These are phyloP conservation scores for Mantis religiosa DNA, from an alignment of 2,888 invertebrate species.

Conservation along the genomic window DNA sequence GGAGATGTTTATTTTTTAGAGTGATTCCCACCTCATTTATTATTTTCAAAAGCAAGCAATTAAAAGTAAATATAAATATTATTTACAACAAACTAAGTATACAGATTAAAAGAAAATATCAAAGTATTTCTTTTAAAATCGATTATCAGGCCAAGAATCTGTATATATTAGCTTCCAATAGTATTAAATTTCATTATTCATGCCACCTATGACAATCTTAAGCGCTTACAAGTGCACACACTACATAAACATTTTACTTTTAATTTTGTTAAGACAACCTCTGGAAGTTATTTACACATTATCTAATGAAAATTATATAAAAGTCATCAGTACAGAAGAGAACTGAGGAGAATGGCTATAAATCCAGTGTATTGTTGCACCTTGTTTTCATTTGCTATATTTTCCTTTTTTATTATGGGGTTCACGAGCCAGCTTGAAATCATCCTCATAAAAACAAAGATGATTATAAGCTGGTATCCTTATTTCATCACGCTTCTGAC, in stretches of 20 bases:
- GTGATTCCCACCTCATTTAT: background rate
- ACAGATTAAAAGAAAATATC: background rate
- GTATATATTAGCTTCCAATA: background rate
- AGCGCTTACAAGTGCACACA: background rate
- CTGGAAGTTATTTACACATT: background rate
- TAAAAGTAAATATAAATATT: background rate
- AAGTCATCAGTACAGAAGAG: background rate
- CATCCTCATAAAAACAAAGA: background rate
- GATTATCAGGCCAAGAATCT: background rate
- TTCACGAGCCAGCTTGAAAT: background rate
- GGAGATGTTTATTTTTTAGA: background rate
- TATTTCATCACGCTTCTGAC: background rate
- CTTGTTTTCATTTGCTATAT: background rate
- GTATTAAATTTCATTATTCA: background rate
- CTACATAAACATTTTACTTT: background rate
- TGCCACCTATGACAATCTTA: background rate
- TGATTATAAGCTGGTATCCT: background rate
- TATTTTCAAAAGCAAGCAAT: background rate
- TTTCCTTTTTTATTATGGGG: background rate
- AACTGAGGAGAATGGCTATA: background rate
- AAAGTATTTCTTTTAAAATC: background rate
- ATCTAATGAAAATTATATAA: background rate
- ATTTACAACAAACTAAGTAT: background rate
- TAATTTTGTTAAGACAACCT: background rate
- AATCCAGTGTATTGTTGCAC: background rate